A percentile compares a stretch with the other conserved stretches of the same genome.
Evolutionary conservation across 2,888 invertebrate species (phyloP).

Genomic region (Ametastegia equiseti): DNA sequence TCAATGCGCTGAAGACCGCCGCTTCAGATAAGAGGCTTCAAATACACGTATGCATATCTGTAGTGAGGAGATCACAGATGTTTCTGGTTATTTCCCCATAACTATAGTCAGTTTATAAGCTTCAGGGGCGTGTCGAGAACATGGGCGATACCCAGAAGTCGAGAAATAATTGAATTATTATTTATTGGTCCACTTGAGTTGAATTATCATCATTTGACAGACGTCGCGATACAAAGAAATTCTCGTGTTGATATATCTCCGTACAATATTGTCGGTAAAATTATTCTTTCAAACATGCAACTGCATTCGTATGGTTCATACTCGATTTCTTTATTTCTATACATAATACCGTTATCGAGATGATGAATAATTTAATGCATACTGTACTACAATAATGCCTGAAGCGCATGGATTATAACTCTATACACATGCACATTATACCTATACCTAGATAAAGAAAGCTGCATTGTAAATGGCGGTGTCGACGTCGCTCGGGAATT

Average conservation of each 20-base stretch:
- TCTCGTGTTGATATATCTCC: too few relatives aligned
- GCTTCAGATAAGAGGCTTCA: constrained; percentile 8
- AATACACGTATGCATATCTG: not conserved
- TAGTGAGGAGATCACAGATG: constrained; percentile 15
- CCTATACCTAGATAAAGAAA: not conserved
- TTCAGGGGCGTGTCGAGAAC: constrained; percentile 29
- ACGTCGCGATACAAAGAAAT: too few relatives aligned
- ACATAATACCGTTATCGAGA: too few relatives aligned
- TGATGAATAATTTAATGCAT: too few relatives aligned
- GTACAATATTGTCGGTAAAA: not conserved
- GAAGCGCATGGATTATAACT: not conserved
- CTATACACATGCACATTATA: not conserved
- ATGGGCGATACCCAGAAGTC: not conserved
- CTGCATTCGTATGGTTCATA: not conserved
- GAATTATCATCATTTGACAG: not conserved
- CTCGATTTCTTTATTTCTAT: too few relatives aligned
- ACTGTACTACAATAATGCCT: not conserved
- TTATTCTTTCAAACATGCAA: not conserved
- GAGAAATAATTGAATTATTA: not conserved
- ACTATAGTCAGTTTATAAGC: too few relatives aligned
- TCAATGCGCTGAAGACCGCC: not conserved
- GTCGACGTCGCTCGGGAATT: not conserved
- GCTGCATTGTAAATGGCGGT: not conserved
- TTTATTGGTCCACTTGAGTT: not conserved
- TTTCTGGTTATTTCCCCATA: not conserved